Evolutionary conservation across 2,797 vertebrate species (phyloP), one percentile per base, ranked within the genome.

Genomic region (Phyllotis vaccarum): DNA sequence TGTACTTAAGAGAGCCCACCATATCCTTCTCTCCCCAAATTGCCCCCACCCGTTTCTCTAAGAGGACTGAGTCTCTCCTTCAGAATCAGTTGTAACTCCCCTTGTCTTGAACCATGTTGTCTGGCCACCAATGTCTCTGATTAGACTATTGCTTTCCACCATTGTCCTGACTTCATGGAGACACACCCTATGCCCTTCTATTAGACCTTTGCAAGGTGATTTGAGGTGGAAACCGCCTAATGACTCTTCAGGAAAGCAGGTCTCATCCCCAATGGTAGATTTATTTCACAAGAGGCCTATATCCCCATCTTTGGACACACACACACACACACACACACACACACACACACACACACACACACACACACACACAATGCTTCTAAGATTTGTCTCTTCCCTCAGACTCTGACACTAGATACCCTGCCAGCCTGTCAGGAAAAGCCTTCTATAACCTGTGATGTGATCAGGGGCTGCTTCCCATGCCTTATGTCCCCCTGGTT

Each of bases 401-500:
- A n/a, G 49, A 80, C 86, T 66, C 60, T n/a, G 66, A 58, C 9
- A 2, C 19, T 9, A 27, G 24, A 22, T 46, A 31, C 24, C 34
- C n/a, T 9, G 1, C 40, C 60, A 37, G 62, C 34, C 68, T 49
- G 29, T 3, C 14, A 43, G 68, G 62, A 24, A 72, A 40, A 17
- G 46, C 13, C 54, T 49, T 14, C 6, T 19, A 24, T 68, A 64
- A 34, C 13, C 46, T 6, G 17, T 2, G 31, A 3, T 0, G 31
- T 3, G 43, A 89, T 80, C 7, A 27, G 27, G n/a, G 1, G 27
- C 82, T 66, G 72, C 64, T 74, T 60, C 86, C 19, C 3, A 11
- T 21, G 29, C 34, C 68, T 37, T 22, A 0, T 16, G 43, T 46
- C 27, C 4, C 14, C 27, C 43, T 21, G 3, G 10, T 34, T 34